A percentile compares a stretch with the other conserved stretches of the same genome.
Conservation (phyloP, 2,888 invertebrate genomes). For the Noctua comes region DNA sequence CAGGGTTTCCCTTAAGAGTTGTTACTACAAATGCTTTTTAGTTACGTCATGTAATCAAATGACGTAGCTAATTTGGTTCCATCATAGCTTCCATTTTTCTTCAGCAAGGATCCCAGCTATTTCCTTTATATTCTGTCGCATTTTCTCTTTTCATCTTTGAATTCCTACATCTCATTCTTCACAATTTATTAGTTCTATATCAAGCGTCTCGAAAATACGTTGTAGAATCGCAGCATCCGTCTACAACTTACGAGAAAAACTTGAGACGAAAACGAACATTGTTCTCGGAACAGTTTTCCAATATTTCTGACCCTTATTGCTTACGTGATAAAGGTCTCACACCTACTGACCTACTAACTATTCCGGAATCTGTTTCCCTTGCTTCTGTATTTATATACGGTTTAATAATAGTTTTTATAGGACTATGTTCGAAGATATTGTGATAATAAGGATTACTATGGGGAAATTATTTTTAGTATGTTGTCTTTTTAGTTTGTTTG, state of each 20-base stretch:
- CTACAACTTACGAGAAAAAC: conserved; percentile 34
- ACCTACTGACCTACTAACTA: conserved; percentile 61
- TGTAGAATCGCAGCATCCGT: conserved; percentile 20
- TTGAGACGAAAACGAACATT: conserved; percentile 43
- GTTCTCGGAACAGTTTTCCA: conserved; percentile 43
- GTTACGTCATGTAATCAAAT: neutral
- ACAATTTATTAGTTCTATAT: neutral
- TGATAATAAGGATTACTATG: conserved; percentile 5
- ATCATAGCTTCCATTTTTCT: neutral
- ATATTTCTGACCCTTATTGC: conserved; percentile 50
- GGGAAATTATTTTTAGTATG: neutral
- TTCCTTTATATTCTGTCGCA: neutral
- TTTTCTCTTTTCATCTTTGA: neutral
- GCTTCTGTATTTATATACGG: conserved; percentile 65
- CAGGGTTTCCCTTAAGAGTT: neutral
- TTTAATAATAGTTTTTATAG: conserved; percentile 62
- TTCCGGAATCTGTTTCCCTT: conserved; percentile 61
- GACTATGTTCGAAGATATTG: neutral
- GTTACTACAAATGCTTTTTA: neutral
- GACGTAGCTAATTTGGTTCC: neutral
- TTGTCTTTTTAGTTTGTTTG: neutral
- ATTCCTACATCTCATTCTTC: conserved; percentile 1
- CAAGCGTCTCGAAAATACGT: conserved; percentile 9
- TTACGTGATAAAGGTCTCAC: conserved; percentile 49
- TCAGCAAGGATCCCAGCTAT: neutral